Percentiles rank a stretch among this genome's conserved stretches.
Conservation (phyloP, 2,888 invertebrate genomes). For the Agrenia bidenticulata region DNA sequence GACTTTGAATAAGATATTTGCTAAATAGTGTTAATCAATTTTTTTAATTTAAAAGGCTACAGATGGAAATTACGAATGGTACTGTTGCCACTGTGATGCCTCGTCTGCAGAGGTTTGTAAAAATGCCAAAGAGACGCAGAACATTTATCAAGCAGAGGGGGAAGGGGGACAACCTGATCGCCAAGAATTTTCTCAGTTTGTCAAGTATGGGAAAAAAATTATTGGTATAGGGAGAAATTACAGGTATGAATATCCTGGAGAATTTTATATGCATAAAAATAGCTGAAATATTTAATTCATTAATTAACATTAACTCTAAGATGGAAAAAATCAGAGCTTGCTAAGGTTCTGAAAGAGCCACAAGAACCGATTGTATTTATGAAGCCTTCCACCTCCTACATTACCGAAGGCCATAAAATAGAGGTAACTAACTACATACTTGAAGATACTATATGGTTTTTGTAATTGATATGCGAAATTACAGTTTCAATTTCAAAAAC, state of each 20-base stretch:
- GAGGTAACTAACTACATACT: constrained; percentile 62
- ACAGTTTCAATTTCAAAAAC: no score
- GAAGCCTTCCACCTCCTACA: constrained; percentile 69
- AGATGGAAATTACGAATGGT: constrained; percentile 20
- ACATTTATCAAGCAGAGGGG: no score
- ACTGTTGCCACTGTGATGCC: constrained; percentile 35
- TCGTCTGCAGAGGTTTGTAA: constrained; percentile 30
- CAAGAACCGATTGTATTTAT: constrained; percentile 68
- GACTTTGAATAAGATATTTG: neutral
- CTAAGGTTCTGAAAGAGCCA: constrained; percentile 64
- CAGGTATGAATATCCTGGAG: constrained; percentile 61
- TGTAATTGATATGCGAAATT: no score
- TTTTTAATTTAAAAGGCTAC: neutral
- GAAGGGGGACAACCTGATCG: no score
- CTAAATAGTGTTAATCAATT: neutral
- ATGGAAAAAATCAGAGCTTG: constrained; percentile 37
- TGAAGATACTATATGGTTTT: no score
- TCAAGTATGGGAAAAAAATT: constrained; percentile 63
- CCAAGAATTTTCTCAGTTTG: constrained; percentile 34
- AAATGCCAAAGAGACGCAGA: constrained; percentile 18
- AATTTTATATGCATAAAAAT: no score
- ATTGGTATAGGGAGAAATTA: constrained; percentile 68
- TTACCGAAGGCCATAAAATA: constrained; percentile 64
- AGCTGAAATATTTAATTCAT: no score
- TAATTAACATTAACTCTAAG: constrained; percentile 13